Conservation (phyloP, 2,797 vertebrate species). For the Enteromius treurensis region DNA sequence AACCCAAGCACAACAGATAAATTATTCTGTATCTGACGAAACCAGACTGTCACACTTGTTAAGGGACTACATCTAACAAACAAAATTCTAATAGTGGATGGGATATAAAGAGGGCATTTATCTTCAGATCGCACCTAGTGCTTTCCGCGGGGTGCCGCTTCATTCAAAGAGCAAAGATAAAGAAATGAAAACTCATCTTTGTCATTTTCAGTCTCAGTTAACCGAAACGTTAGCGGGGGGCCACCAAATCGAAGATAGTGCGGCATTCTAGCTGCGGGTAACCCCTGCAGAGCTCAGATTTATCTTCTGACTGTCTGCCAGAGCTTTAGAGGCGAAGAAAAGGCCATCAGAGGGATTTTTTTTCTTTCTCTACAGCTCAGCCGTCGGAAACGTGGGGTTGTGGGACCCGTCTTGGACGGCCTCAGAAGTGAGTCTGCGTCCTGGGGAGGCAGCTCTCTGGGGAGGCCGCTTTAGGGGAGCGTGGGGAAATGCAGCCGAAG, state of each 20-base stretch:
- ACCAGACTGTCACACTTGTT: conserved; percentile 17
- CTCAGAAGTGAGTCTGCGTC: conserved; percentile 9
- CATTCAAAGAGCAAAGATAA: conserved; percentile 44
- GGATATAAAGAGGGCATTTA: conserved; percentile 34
- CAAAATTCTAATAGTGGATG: conserved; percentile 34
- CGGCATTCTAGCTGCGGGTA: conserved; percentile 5
- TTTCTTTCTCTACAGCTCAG: conserved; percentile 22
- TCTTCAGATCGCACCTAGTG: conserved; percentile 17
- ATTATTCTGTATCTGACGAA: conserved; percentile 25
- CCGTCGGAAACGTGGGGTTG: not conserved
- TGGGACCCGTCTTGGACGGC: not conserved
- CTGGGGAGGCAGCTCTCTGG: conserved; percentile 29
- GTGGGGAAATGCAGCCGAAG: conserved; percentile 17
- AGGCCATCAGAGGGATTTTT: conserved; percentile 47
- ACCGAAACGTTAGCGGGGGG: conserved; percentile 38
- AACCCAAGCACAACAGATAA: not conserved
- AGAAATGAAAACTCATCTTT: conserved; percentile 32
- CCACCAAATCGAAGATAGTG: conserved; percentile 22
- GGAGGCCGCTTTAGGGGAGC: conserved; percentile 18
- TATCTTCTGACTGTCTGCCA: conserved; percentile 49
- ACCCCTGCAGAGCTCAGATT: conserved; percentile 47
- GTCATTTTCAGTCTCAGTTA: conserved; percentile 36
- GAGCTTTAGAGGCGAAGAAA: conserved; percentile 32
- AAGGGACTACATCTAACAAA: conserved; percentile 23
- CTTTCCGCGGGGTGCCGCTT: conserved; percentile 11